phyloP scores from a whole-genome alignment of 2,888 invertebrate genomes.

The Eutolmus rufibarbis region DNA sequence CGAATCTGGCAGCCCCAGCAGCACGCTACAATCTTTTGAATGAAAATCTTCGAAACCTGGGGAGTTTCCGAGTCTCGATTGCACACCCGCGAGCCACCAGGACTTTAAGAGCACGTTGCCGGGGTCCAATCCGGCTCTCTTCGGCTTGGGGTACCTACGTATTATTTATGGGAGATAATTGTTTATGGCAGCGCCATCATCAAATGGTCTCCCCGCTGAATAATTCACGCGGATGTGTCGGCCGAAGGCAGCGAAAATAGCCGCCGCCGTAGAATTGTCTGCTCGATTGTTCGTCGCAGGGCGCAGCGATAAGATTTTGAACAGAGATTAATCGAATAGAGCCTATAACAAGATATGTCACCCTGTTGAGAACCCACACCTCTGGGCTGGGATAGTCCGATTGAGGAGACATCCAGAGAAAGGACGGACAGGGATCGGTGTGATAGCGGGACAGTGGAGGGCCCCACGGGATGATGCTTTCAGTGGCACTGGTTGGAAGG shows the following conservation, averaged over 20 bases:
- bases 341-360: conserved; percentile 6
- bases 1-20: neutral
- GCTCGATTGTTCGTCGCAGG: neutral
- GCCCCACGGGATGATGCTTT: neutral
- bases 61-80: neutral
- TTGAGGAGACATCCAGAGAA: neutral
- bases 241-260: neutral
- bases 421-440: neutral
- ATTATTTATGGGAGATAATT: conserved; percentile 39
- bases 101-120: neutral
- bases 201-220: conserved; percentile 40
- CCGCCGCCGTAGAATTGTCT: neutral
- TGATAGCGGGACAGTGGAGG: neutral
- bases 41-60: neutral
- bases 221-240: conserved; percentile 39
- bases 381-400: neutral
- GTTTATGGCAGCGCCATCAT: conserved; percentile 40
- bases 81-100: neutral
- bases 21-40: neutral
- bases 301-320: conserved; percentile 28
- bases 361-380: neutral
- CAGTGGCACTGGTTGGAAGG: neutral
- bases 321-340: conserved; percentile 21
- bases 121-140: neutral
- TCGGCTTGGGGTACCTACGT: neutral